Evolutionary conservation across 2,113 vertebrate genomes (phyloP).

Genomic region (Mirza zaza): DNA sequence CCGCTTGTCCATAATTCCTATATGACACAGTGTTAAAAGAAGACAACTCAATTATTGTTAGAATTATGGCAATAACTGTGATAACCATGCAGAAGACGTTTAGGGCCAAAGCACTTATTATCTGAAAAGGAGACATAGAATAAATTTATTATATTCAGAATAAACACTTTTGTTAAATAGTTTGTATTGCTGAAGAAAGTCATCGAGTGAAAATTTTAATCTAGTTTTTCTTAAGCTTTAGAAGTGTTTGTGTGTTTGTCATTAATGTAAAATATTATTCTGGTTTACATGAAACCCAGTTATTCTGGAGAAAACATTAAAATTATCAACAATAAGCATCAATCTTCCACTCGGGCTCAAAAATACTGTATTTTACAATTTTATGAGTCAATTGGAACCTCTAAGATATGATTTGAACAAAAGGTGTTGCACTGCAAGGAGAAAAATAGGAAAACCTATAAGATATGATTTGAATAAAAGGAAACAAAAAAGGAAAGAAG

Average conservation of each 20-base stretch:
- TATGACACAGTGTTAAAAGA: conserved; percentile 56
- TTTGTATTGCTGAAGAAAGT: neutral
- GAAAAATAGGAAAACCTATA: neutral
- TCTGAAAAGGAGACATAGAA: conserved; percentile 21
- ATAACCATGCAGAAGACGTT: neutral
- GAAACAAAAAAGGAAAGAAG: neutral
- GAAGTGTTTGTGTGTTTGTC: neutral
- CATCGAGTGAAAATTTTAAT: neutral
- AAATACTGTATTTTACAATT: neutral
- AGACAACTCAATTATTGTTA: conserved; percentile 36
- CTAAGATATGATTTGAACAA: neutral
- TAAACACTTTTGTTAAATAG: neutral
- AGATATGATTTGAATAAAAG: conserved; percentile 1
- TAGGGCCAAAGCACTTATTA: neutral
- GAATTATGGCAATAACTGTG: fast-evolving
- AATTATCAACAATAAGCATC: neutral
- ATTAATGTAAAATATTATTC: neutral
- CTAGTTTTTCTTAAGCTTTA: conserved; percentile 19
- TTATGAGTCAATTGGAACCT: neutral
- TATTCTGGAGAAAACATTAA: neutral
- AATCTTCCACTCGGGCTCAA: neutral
- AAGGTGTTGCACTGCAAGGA: neutral
- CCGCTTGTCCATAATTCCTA: conserved; percentile 73
- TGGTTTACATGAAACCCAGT: neutral
- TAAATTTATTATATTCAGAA: neutral